These are phyloP conservation scores for Junonia oenone DNA, from an alignment of 2,888 invertebrate genomes.

Conservation along the genomic window DNA sequence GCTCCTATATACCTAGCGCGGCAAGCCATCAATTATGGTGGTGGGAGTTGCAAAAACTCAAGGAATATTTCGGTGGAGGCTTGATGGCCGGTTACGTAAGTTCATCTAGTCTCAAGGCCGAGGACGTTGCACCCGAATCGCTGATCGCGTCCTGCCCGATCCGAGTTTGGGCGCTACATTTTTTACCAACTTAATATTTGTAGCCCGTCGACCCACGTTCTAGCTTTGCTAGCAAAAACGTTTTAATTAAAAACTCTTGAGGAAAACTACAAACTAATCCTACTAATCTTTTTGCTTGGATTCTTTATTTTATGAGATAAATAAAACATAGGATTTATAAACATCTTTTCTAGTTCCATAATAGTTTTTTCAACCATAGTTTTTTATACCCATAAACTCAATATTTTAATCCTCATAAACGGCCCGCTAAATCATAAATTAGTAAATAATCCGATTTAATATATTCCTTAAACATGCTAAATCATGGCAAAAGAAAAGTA, in stretches of 20 bases:
- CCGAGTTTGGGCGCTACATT: conserved; percentile 69
- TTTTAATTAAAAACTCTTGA: neutral
- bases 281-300: neutral
- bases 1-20: conserved; percentile 19
- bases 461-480: too few relatives aligned
- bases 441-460: conserved; percentile 1
- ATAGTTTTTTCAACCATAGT: too few relatives aligned
- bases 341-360: neutral
- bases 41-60: conserved; percentile 66
- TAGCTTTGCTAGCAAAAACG: neutral
- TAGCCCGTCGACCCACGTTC: conserved; percentile 23
- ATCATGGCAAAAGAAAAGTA: neutral
- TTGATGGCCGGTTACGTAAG: conserved; percentile 72
- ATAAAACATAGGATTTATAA: neutral
- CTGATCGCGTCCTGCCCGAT: conserved; percentile 68
- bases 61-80: conserved; percentile 70
- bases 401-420: neutral
- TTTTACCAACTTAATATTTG: conserved; percentile 33
- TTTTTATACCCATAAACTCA: too few relatives aligned
- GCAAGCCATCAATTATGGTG: conserved; percentile 40
- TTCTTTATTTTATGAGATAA: neutral
- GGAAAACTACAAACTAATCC: neutral
- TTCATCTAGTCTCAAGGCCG: conserved; percentile 79
- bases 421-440: conserved; percentile 8
- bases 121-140: conserved; percentile 78